These are phyloP conservation scores for Drosophila neocordata DNA, from an alignment of 1,140 invertebrate species.

Conservation along the genomic window DNA sequence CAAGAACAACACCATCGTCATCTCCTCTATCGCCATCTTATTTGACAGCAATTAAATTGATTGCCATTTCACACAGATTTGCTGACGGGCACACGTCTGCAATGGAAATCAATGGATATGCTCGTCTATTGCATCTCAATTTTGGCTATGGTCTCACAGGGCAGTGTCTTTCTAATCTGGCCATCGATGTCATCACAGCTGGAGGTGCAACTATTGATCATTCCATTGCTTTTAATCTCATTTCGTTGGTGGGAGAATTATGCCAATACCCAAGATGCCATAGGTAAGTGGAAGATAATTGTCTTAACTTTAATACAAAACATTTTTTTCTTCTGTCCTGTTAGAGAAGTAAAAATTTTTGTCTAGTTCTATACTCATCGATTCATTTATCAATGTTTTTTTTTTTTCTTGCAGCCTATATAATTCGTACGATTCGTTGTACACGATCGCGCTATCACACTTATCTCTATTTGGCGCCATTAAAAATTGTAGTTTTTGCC, in stretches of 20 bases:
- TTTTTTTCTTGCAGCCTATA: slow-evolving; percentile 47
- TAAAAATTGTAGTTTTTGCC: slow-evolving; percentile 87
- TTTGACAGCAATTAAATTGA: slow-evolving; percentile 79
- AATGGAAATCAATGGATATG: slow-evolving; percentile 62
- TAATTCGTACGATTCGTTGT: slow-evolving; percentile 66
- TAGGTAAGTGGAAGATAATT: too few relatives aligned
- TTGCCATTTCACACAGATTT: slow-evolving; percentile 67
- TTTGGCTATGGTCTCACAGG: slow-evolving; percentile 85
- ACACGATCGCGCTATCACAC: slow-evolving; percentile 87
- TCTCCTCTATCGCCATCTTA: slow-evolving; percentile 40
- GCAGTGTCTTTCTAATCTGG: slow-evolving; percentile 87
- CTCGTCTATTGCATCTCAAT: slow-evolving; percentile 63
- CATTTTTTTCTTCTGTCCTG: too few relatives aligned
- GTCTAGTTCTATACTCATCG: too few relatives aligned
- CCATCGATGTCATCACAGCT: slow-evolving; percentile 84
- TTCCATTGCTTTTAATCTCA: slow-evolving; percentile 88
- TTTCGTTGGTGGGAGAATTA: slow-evolving; percentile 94
- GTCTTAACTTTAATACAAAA: too few relatives aligned
- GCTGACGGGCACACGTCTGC: slow-evolving; percentile 55
- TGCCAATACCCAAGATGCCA: slow-evolving; percentile 82
- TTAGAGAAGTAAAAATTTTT: too few relatives aligned
- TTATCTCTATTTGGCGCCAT: slow-evolving; percentile 87
- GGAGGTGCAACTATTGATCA: slow-evolving; percentile 86
- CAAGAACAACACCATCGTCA: not conserved
- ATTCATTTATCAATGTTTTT: not conserved